Conservation (phyloP, 2,113 vertebrate genomes). For the Sorex araneus region DNA sequence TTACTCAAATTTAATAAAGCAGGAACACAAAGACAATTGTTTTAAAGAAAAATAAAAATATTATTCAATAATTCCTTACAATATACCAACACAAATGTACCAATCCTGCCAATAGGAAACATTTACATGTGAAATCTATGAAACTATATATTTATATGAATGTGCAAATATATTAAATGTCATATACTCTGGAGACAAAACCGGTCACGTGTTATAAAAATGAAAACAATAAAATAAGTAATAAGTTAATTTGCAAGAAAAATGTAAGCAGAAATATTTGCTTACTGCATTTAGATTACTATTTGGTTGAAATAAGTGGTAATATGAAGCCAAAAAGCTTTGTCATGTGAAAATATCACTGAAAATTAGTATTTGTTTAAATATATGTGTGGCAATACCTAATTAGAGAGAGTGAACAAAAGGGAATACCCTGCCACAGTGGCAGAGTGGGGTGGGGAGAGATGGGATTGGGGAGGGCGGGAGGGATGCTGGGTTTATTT, state of each 20-base stretch:
- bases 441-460: no score
- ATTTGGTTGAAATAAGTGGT: not conserved
- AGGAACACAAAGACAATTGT: not conserved
- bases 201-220: not conserved
- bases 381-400: no score
- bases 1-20: not conserved
- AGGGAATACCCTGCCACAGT: no score
- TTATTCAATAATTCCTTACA: not conserved
- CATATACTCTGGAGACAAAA: not conserved
- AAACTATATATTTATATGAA: not conserved
- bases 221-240: not conserved
- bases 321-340: constrained; percentile 15
- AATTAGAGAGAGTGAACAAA: no score
- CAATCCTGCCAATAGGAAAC: not conserved
- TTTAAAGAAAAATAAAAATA: constrained; percentile 35
- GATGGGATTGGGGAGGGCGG: no score
- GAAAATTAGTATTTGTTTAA: not conserved
- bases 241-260: not conserved
- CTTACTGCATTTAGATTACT: not conserved
- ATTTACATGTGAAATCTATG: not conserved
- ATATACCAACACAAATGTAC: not conserved
- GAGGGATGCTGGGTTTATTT: no score
- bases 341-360: constrained; percentile 33
- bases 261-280: not conserved
- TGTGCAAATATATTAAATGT: not conserved